A percentile compares a stretch with the other conserved stretches of the same genome.
Evolutionary conservation across 1,140 invertebrate species (phyloP).

Genomic region (Saccostrea echinata): DNA sequence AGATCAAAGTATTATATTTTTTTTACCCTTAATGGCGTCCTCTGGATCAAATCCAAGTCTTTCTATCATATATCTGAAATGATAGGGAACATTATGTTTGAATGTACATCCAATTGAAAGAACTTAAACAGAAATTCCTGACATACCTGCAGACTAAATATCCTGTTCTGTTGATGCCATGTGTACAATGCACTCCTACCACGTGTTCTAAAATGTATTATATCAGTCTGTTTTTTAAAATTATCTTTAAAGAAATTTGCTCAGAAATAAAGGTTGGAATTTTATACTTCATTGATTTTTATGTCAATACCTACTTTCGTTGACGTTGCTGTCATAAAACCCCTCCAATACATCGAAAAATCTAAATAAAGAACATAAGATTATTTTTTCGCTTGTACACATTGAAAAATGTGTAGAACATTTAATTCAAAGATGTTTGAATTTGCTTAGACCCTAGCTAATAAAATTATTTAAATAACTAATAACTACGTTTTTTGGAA

Average conservation of each 20-base stretch:
- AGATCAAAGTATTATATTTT: neutral
- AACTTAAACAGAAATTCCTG: neutral
- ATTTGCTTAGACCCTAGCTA: no score
- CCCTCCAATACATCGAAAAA: neutral
- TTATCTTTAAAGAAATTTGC: neutral
- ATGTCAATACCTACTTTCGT: neutral
- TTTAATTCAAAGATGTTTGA: neutral
- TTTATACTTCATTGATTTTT: no score
- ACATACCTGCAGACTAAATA: neutral
- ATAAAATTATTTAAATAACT: no score
- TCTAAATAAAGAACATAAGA: neutral
- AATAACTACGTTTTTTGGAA: no score
- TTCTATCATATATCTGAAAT: neutral
- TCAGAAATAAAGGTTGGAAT: neutral
- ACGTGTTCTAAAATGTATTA: neutral
- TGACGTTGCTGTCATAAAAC: neutral
- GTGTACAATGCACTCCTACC: neutral
- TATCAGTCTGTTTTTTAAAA: neutral
- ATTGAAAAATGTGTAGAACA: no score
- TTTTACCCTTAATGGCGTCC: neutral
- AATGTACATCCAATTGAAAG: no score
- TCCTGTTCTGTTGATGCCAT: neutral
- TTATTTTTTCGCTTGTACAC: neutral
- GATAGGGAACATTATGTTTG: neutral
- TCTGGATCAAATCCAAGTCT: neutral